These are phyloP conservation scores for Elachura formosa DNA, from an alignment of 2,113 vertebrate species.

Conservation along the genomic window DNA sequence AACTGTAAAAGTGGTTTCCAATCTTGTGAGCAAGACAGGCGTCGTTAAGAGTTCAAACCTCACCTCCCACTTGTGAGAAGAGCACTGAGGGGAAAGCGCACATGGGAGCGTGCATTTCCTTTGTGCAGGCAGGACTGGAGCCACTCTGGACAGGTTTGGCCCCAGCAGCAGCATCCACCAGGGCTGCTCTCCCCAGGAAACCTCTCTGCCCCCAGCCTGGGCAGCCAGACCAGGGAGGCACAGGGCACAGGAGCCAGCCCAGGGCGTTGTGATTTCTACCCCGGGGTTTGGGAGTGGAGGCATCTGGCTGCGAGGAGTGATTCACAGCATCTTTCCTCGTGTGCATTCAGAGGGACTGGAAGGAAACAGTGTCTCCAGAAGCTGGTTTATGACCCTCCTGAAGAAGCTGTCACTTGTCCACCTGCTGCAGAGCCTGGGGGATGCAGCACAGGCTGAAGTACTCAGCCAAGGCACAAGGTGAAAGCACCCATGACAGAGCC, in stretches of 20 bases:
- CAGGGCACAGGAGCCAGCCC: not conserved
- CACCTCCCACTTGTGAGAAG: not conserved
- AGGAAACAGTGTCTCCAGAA: not conserved
- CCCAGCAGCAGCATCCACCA: not conserved
- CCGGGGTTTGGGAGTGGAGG: not conserved
- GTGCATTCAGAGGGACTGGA: not conserved
- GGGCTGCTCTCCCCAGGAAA: not conserved
- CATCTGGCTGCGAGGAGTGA: not conserved
- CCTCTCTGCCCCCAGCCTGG: not conserved
- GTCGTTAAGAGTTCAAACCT: not conserved
- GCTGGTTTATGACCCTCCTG: not conserved
- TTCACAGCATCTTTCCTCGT: not conserved
- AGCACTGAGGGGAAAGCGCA: not conserved
- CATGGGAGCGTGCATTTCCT: not conserved
- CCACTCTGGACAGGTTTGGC: not conserved
- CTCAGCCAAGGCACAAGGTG: not conserved
- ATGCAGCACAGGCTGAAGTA: not conserved
- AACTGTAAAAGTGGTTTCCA: not conserved
- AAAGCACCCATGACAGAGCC: not conserved
- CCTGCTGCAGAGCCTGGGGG: not conserved
- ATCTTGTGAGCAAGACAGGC: not conserved
- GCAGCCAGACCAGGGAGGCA: not conserved
- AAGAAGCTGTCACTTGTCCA: not conserved
- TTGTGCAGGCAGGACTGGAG: not conserved
- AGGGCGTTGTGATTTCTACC: rapidly evolving